phyloP scores from a whole-genome alignment of 2,888 invertebrate species.

The Lasioglossum vierecki region DNA sequence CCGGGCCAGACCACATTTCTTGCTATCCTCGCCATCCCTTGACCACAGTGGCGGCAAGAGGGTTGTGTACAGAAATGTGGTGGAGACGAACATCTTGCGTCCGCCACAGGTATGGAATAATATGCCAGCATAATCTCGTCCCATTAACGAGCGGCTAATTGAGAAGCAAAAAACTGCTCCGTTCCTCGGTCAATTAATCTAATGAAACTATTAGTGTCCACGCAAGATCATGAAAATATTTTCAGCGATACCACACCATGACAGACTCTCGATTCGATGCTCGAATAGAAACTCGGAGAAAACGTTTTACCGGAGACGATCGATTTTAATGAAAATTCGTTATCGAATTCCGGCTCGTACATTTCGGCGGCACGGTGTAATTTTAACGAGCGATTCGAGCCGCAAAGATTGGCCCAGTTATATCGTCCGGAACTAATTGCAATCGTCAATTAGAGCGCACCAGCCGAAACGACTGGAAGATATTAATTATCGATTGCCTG shows the following conservation, averaged over 20 bases:
- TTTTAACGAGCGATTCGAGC: slow-evolving; percentile 28
- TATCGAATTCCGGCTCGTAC: slow-evolving; percentile 15
- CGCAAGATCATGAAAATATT: neutral
- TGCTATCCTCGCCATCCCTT: slow-evolving; percentile 61
- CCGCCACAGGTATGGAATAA: slow-evolving; percentile 55
- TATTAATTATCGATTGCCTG: slow-evolving; percentile 82
- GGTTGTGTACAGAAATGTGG: slow-evolving; percentile 60
- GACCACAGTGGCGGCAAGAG: slow-evolving; percentile 61
- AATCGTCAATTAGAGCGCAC: slow-evolving; percentile 81
- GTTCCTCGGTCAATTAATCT: neutral
- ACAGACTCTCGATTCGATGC: neutral
- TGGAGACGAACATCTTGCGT: slow-evolving; percentile 57
- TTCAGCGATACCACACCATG: neutral
- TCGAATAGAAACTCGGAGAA: neutral
- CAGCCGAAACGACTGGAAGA: slow-evolving; percentile 77
- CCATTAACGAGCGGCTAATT: slow-evolving; percentile 44
- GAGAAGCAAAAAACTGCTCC: neutral
- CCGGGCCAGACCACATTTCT: slow-evolving; percentile 60
- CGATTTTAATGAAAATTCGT: neutral
- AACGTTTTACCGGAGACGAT: neutral
- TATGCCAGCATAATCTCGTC: slow-evolving; percentile 53
- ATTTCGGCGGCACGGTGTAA: slow-evolving; percentile 45
- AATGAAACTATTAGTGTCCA: neutral
- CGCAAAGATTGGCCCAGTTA: slow-evolving; percentile 65
- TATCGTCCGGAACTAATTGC: slow-evolving; percentile 82